A percentile compares a stretch with the other conserved stretches of the same genome.
These are phyloP conservation scores for Chironomus tentans DNA, from an alignment of 2,888 invertebrate species.

Conservation along the genomic window DNA sequence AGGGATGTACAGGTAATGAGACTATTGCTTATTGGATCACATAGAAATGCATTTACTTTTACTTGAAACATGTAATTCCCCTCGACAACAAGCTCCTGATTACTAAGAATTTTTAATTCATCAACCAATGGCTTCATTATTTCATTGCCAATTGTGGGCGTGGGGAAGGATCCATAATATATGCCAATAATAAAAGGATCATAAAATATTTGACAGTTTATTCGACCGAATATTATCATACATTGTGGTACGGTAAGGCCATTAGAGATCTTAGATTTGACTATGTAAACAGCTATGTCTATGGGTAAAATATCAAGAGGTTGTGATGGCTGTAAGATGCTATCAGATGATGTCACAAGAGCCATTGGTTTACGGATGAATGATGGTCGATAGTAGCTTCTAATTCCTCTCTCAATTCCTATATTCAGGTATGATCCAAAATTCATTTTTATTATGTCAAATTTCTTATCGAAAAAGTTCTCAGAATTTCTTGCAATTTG, in stretches of 20 bases:
- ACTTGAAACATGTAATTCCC: constrained; percentile 17
- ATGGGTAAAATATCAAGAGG: constrained; percentile 11
- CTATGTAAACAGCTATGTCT: constrained; percentile 26
- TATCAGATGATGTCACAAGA: constrained; percentile 15
- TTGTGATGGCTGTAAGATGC: not conserved
- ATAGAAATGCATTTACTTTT: constrained; percentile 24
- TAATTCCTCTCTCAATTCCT: constrained; percentile 25
- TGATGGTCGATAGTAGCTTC: constrained; percentile 11
- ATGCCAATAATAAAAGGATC: constrained; percentile 28
- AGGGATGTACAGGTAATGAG: constrained; percentile 28
- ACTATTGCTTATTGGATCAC: constrained; percentile 28
- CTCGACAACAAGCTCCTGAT: constrained; percentile 13
- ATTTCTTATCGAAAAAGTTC: constrained; percentile 20
- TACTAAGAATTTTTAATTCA: constrained; percentile 26
- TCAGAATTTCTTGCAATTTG: constrained; percentile 13
- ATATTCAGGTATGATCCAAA: constrained; percentile 28
- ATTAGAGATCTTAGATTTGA: constrained; percentile 24
- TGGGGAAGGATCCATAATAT: constrained; percentile 28
- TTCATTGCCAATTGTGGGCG: constrained; percentile 29
- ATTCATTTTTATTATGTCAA: constrained; percentile 27
- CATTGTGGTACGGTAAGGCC: constrained; percentile 25
- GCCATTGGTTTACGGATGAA: constrained; percentile 17
- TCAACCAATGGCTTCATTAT: constrained; percentile 28
- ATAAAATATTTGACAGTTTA: constrained; percentile 26
- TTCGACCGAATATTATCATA: constrained; percentile 28